phyloP scores from a whole-genome alignment of 2,797 vertebrate species.

The Girardinus metallicus region DNA sequence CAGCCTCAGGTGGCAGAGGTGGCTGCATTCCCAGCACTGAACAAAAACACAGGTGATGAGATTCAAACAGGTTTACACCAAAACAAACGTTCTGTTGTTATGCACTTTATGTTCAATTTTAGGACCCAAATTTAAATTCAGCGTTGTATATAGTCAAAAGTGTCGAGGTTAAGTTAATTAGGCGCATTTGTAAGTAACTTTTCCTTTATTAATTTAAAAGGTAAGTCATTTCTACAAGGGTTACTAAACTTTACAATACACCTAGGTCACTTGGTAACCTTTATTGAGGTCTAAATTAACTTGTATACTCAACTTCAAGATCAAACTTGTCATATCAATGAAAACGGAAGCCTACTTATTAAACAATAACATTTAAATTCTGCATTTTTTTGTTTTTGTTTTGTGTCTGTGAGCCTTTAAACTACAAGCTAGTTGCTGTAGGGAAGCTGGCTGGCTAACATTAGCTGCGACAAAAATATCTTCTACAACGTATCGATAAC shows the following conservation, averaged over 20 bases:
- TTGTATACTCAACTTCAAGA: not conserved
- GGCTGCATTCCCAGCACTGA: slow-evolving; percentile 83
- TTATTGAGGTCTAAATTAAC: not conserved
- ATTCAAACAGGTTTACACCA: not conserved
- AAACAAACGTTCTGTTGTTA: not conserved
- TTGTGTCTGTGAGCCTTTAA: not conserved
- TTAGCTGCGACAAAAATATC: slow-evolving; percentile 35
- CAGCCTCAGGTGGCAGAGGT: slow-evolving; percentile 75
- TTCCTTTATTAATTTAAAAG: not conserved
- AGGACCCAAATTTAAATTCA: not conserved
- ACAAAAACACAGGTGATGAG: slow-evolving; percentile 3
- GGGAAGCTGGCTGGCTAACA: slow-evolving; percentile 33
- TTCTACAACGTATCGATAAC: not conserved
- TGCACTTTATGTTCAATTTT: not conserved
- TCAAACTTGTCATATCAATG: not conserved
- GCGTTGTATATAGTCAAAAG: no score
- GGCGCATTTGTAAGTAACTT: not conserved
- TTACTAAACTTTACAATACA: not conserved
- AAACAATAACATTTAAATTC: not conserved
- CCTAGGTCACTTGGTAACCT: not conserved
- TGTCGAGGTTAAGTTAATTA: not conserved
- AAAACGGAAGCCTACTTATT: not conserved
- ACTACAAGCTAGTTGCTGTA: not conserved
- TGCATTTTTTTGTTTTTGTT: not conserved
- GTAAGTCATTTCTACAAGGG: not conserved